These are phyloP conservation scores for Hylomyscus alleni DNA, from an alignment of 2,797 vertebrate species.

Conservation along the genomic window DNA sequence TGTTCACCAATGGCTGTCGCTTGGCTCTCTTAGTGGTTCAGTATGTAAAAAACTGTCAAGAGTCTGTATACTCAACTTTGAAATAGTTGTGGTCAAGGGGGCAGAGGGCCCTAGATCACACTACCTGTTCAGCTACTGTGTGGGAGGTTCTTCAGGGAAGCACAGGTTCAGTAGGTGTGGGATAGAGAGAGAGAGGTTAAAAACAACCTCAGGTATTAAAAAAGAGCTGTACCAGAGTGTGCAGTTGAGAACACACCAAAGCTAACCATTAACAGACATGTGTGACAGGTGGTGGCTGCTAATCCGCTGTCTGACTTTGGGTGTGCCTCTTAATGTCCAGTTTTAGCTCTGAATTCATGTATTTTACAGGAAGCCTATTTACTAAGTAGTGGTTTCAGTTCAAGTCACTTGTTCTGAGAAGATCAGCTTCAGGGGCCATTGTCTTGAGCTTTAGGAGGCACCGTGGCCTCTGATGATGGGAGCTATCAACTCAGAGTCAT, in stretches of 20 bases:
- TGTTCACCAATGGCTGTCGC: neutral
- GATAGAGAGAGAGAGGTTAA: neutral
- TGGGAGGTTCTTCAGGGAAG: neutral
- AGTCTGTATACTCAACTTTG: neutral
- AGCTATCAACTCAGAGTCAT: neutral
- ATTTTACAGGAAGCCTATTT: neutral
- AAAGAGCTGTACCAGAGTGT: neutral
- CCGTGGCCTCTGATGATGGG: neutral
- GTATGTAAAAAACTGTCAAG: neutral
- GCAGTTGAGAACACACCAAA: neutral
- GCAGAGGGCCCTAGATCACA: neutral
- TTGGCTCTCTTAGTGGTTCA: constrained; percentile 26
- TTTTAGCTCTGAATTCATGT: neutral
- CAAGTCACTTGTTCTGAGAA: neutral
- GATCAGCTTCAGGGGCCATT: neutral
- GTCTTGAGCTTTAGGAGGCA: neutral
- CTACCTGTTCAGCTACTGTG: neutral
- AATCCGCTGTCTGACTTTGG: neutral
- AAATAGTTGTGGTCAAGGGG: neutral
- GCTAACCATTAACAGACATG: neutral
- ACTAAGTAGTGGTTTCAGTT: neutral
- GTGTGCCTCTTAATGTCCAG: neutral
- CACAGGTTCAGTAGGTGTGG: neutral
- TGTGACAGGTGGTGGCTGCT: neutral
- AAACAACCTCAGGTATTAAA: neutral